Conservation (phyloP, 2,797 vertebrate genomes). For the Rhinichthys osculus region DNA sequence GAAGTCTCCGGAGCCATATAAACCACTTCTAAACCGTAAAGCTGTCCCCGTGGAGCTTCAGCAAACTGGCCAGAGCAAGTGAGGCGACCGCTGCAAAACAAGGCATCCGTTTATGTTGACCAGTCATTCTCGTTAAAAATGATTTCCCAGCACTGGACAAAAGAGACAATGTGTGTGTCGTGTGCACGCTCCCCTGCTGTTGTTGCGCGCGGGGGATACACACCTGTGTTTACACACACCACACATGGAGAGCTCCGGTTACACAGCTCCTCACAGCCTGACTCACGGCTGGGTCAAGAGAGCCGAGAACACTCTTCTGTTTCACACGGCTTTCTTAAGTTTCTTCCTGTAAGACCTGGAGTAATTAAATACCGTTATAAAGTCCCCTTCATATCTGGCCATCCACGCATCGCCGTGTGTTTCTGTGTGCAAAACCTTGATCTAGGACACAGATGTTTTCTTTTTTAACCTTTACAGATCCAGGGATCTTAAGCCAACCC, state of each 20-base stretch:
- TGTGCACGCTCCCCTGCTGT: constrained; percentile 33
- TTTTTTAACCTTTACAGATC: background rate
- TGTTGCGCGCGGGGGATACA: background rate
- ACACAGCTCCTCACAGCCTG: constrained; percentile 14
- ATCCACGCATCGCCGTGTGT: background rate
- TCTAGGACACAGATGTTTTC: background rate
- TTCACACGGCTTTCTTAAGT: background rate
- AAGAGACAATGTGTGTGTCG: constrained; percentile 23
- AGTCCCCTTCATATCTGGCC: background rate
- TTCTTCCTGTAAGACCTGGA: background rate
- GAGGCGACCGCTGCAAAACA: background rate
- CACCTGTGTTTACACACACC: constrained; percentile 58
- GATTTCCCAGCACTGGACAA: constrained; percentile 25
- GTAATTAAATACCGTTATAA: background rate
- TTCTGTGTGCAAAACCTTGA: background rate
- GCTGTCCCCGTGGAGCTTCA: background rate
- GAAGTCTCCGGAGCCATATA: background rate
- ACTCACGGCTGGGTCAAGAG: constrained; percentile 34
- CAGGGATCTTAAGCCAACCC: background rate
- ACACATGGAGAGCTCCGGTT: constrained; percentile 20
- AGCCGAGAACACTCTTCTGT: constrained; percentile 8
- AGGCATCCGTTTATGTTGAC: constrained; percentile 20
- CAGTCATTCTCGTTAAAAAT: background rate
- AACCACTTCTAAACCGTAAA: background rate
- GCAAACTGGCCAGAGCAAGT: background rate